phyloP scores from a whole-genome alignment of 2,113 vertebrate genomes.

The Siniperca chuatsi region DNA sequence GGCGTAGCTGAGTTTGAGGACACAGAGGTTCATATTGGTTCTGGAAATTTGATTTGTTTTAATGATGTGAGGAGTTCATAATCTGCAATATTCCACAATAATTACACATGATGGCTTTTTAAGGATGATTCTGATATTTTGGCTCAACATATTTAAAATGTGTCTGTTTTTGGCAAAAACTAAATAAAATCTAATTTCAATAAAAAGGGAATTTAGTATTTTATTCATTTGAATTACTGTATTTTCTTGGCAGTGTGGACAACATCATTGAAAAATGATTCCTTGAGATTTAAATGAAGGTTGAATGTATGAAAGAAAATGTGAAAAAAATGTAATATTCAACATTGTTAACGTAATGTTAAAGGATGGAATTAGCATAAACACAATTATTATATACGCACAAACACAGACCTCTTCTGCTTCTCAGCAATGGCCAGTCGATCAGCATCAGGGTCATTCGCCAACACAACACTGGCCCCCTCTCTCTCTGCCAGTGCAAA shows the following conservation, averaged over 20 bases:
- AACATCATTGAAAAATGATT: too few species aligned
- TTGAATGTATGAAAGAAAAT: too few species aligned
- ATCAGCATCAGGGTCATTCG: conserved; percentile 98
- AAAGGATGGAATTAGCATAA: not conserved
- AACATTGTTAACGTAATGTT: not conserved
- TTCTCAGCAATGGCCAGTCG: conserved; percentile 95
- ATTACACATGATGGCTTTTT: not conserved
- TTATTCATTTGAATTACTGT: not conserved
- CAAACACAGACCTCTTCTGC: conserved; percentile 85
- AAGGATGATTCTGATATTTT: not conserved
- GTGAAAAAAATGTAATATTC: too few species aligned
- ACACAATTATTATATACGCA: not conserved
- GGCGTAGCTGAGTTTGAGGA: not conserved
- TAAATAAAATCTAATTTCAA: not conserved
- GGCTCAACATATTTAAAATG: not conserved
- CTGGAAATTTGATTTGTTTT: too few species aligned
- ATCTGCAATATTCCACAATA: not conserved
- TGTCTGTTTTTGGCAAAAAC: not conserved
- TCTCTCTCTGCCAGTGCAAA: conserved; percentile 93
- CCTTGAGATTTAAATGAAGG: too few species aligned
- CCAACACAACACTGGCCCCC: conserved; percentile 90
- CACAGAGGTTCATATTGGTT: not conserved
- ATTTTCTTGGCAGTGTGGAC: not conserved
- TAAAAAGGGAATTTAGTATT: not conserved
- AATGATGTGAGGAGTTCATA: not conserved